Evolutionary conservation across 2,113 vertebrate genomes (phyloP).

Genomic region (Pluvianellus socialis): DNA sequence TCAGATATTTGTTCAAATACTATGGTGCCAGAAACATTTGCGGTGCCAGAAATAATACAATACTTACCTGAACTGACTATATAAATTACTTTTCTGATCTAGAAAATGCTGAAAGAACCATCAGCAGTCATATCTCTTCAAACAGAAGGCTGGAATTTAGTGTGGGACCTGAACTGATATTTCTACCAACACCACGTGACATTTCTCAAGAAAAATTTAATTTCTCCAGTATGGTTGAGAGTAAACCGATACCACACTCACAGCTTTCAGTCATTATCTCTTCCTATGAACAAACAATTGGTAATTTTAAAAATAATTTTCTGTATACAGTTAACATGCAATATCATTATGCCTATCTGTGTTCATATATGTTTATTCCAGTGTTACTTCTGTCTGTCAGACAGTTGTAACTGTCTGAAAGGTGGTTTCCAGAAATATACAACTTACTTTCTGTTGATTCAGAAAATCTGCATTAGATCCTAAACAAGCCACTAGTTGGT

Average conservation of each 20-base stretch:
- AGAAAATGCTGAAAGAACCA: constrained; percentile 53
- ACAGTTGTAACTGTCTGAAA: background rate
- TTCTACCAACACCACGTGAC: constrained; percentile 72
- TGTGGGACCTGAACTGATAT: constrained; percentile 52
- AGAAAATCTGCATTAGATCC: background rate
- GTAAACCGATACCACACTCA: constrained; percentile 74
- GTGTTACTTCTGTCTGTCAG: background rate
- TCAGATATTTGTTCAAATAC: background rate
- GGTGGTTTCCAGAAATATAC: background rate
- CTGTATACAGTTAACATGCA: background rate
- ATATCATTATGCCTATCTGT: background rate
- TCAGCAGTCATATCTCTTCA: background rate
- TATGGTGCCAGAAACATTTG: background rate
- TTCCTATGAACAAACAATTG: constrained; percentile 84
- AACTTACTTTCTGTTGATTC: background rate
- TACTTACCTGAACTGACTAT: background rate
- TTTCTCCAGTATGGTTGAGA: constrained; percentile 74
- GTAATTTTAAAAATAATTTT: constrained; percentile 73
- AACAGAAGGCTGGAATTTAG: constrained; percentile 75
- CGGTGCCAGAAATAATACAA: background rate
- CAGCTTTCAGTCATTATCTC: constrained; percentile 77
- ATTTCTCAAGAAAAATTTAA: constrained; percentile 81
- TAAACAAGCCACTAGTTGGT: background rate
- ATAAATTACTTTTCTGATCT: constrained; percentile 14
- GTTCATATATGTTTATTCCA: background rate